Evolutionary conservation across 64 coral and sea anemone genomes (phyloP), one percentile per base, ranked within the genome.

Genomic region (Porites lutea): DNA sequence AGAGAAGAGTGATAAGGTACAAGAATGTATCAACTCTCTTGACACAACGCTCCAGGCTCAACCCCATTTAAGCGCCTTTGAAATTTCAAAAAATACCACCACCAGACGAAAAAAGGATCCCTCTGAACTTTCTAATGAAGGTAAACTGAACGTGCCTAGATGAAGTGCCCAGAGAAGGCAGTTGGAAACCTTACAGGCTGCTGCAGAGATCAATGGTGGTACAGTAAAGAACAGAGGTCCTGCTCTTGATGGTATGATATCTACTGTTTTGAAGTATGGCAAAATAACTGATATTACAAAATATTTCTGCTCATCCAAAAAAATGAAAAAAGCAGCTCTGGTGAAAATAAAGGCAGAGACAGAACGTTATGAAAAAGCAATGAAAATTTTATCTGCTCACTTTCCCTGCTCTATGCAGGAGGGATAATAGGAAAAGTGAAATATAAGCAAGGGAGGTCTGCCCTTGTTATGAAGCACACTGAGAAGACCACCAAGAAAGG

Each of bases 381-480:
- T 49, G 86, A 83, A 71, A 94, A 94, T 79, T 94, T 94, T 53
- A 74, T 94, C 47, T 18, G 92, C 12, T 94, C 92, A 73, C 48
- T 94, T 48, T 82, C 66, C 22, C 62, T 93, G 18, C 62, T 93
- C 9, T 93, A 89, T 93, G 92, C 84, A 52, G 92, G 92, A 55
- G 77, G 92, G 46, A 59, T 93, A 6, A 88, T 93, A 73, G 92
- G 92, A 4, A 93, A 93, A 65, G 52, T 76, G 8, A 93, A 93
- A 49, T 93, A 93, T 51, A 4, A 75, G 77, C 78, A 88, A 69
- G 76, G 49, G 14, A 79, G 86, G 71, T 89, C 92, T 55, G 86
- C 87, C 13, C 48, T 82, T 66, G n/a, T 80, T 12, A 77, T 68
- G 43, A 89, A 55, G 60, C 65, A 74, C 72, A 59, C 92, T 55